Evolutionary conservation across 1,140 invertebrate species (phyloP).

Genomic region (Chelonus insularis): DNA sequence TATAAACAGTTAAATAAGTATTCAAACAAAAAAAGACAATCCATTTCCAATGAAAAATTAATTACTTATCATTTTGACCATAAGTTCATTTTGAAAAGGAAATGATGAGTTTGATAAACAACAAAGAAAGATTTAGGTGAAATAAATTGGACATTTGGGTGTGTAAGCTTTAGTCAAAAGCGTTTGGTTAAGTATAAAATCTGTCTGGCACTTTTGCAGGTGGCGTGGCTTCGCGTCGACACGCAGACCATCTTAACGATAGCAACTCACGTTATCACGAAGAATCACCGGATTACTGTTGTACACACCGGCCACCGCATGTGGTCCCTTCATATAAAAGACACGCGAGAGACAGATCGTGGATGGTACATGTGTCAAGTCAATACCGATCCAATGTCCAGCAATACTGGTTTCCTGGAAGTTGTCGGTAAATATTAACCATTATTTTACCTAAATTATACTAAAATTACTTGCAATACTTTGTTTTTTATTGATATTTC

Average conservation of each 20-base stretch:
- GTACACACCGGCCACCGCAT: slow-evolving; percentile 63
- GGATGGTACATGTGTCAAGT: slow-evolving; percentile 67
- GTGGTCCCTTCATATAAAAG: slow-evolving; percentile 61
- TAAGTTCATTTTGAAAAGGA: no score
- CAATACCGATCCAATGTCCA: slow-evolving; percentile 66
- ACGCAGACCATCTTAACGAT: slow-evolving; percentile 67
- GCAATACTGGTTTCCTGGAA: slow-evolving; percentile 63
- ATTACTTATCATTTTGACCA: no score
- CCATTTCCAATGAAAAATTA: no score
- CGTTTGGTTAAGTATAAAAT: slow-evolving; percentile 19
- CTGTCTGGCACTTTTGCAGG: slow-evolving; percentile 50
- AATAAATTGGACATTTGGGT: not conserved
- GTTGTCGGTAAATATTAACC: slow-evolving; percentile 62
- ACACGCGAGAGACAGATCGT: slow-evolving; percentile 57
- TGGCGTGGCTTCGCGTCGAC: slow-evolving; percentile 67
- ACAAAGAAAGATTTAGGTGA: not conserved
- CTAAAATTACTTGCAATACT: no score
- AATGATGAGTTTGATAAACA: not conserved
- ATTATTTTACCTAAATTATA: no score
- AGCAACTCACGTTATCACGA: slow-evolving; percentile 62
- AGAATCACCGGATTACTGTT: slow-evolving; percentile 64
- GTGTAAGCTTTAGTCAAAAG: not conserved
- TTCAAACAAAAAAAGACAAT: no score
- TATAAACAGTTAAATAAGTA: no score
- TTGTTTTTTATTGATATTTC: no score